Evolutionary conservation across 2,797 vertebrate species (phyloP).

Genomic region (Parotocinclus haroldoi): DNA sequence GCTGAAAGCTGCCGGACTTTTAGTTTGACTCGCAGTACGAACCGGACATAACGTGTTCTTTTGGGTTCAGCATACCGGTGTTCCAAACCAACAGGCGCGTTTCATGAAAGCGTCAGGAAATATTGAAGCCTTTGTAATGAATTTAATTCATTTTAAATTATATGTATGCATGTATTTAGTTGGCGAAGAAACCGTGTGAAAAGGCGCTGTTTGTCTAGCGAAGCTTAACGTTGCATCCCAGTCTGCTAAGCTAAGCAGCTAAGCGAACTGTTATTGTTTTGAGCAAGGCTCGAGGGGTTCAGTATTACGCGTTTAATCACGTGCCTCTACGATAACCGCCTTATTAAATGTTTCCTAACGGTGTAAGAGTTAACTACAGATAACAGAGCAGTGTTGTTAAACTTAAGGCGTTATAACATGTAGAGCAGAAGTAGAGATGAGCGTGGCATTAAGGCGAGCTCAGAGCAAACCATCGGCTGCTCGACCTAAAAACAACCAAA

Average conservation of each 20-base stretch:
- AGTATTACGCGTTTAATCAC: too few species aligned
- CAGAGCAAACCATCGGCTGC: conserved; percentile 17
- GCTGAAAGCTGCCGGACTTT: conserved; percentile 5
- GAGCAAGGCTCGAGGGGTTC: too few species aligned
- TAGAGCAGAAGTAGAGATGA: conserved; percentile 50
- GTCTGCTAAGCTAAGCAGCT: too few species aligned
- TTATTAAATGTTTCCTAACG: too few species aligned
- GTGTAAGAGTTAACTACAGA: neutral
- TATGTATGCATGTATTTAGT: neutral
- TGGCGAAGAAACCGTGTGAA: too few species aligned
- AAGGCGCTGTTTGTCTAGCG: too few species aligned
- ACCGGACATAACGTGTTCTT: conserved; percentile 27
- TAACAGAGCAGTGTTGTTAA: neutral
- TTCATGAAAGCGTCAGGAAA: conserved; percentile 15
- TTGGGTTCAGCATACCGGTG: neutral
- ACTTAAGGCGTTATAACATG: neutral
- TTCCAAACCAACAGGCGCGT: conserved; percentile 22
- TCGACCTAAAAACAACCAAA: conserved; percentile 24
- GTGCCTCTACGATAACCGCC: too few species aligned
- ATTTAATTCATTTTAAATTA: neutral
- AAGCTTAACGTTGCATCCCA: too few species aligned
- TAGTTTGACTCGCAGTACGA: neutral
- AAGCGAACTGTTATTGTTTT: too few species aligned
- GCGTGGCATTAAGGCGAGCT: conserved; percentile 52
- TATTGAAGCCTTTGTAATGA: conserved; percentile 42